A percentile compares a stretch with the other conserved stretches of the same genome.
phyloP scores from a whole-genome alignment of 1,140 invertebrate species.

The Temnothorax nylanderi region DNA sequence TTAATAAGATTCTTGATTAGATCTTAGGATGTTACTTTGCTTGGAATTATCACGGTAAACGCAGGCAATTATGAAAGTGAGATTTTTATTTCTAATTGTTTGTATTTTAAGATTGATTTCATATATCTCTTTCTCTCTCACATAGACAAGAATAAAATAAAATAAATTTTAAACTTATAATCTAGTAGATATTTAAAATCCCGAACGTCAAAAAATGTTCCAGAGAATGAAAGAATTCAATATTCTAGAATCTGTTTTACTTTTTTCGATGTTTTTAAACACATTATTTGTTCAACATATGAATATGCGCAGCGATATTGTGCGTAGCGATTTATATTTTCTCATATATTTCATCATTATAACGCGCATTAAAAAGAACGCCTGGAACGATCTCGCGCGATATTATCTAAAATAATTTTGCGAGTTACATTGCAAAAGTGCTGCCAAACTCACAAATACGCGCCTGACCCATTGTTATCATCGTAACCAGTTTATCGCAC shows the following conservation, averaged over 20 bases:
- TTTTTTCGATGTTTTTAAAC: neutral
- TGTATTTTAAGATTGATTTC: neutral
- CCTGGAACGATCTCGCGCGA: neutral
- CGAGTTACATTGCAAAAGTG: constrained; percentile 2
- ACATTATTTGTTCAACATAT: neutral
- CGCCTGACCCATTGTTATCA: constrained; percentile 31
- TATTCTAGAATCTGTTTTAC: neutral
- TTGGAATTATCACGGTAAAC: neutral
- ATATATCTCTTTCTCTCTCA: neutral
- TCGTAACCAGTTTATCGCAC: constrained; percentile 25
- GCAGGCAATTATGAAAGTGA: neutral
- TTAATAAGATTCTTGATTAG: neutral
- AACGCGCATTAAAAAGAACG: constrained; percentile 2
- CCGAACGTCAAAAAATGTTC: neutral
- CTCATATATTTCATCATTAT: neutral
- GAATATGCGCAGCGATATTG: neutral
- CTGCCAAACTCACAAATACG: constrained; percentile 26
- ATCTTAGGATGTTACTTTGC: neutral
- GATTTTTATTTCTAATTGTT: neutral
- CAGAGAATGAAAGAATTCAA: neutral
- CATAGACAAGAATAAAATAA: neutral
- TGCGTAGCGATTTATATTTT: neutral
- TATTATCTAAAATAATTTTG: constrained; percentile 43
- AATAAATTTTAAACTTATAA: neutral
- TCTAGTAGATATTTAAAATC: neutral